A percentile compares a stretch with the other conserved stretches of the same genome.
Evolutionary conservation across 2,888 invertebrate genomes (phyloP).

Genomic region (Troglohyphantes excavatus): DNA sequence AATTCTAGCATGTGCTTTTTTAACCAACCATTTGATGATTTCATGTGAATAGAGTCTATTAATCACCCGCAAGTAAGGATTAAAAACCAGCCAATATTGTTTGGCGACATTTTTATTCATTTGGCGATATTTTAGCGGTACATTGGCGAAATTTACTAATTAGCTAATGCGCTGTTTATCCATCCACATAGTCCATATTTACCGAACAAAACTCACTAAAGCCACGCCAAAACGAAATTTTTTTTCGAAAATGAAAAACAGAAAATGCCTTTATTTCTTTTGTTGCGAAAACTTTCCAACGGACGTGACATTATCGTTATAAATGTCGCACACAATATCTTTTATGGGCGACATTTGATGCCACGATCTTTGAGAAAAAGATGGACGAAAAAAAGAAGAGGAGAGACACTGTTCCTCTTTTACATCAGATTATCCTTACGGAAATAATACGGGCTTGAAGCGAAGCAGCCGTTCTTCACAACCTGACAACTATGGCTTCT

Average conservation of each 20-base stretch:
- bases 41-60: too few species aligned
- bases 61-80: too few species aligned
- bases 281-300: neutral
- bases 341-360: neutral
- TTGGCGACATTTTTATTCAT: too few species aligned
- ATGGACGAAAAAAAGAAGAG: neutral
- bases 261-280: neutral
- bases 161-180: too few species aligned
- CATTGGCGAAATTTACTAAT: too few species aligned
- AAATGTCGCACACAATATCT: neutral
- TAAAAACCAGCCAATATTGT: too few species aligned
- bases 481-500: neutral
- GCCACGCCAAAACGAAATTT: too few species aligned
- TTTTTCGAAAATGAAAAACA: neutral
- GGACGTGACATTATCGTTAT: neutral
- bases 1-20: too few species aligned
- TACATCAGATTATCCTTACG: neutral
- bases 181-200: too few species aligned
- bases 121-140: too few species aligned
- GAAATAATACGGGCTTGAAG: neutral
- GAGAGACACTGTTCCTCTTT: neutral
- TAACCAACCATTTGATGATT: too few species aligned
- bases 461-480: neutral
- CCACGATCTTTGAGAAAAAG: neutral
- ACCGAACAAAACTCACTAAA: too few species aligned